These are phyloP conservation scores for Pteropus rufus DNA, from an alignment of 2,797 vertebrate genomes.

Conservation along the genomic window DNA sequence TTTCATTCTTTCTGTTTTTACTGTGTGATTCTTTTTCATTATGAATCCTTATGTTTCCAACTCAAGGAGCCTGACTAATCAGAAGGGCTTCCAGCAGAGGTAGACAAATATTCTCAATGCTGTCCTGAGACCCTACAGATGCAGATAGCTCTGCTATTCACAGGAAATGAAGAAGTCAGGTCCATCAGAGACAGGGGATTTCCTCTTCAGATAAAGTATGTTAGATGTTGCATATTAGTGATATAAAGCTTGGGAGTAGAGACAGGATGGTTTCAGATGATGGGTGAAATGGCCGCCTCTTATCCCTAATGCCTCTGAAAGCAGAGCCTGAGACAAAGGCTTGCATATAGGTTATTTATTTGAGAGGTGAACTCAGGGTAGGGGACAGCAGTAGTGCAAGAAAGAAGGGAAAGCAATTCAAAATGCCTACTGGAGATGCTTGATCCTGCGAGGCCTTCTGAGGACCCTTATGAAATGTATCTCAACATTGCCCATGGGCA, in stretches of 20 bases:
- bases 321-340: neutral
- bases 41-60: conserved; percentile 85
- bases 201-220: conserved; percentile 83
- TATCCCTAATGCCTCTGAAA: neutral
- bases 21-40: conserved; percentile 82
- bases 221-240: conserved; percentile 69
- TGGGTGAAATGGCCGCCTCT: conserved; percentile 34
- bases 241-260: conserved; percentile 52
- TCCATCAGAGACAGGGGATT: conserved; percentile 83
- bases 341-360: neutral
- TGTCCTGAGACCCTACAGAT: conserved; percentile 78
- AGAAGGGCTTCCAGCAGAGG: conserved; percentile 81
- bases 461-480: neutral
- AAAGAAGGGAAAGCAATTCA: neutral
- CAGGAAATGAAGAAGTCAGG: conserved; percentile 88
- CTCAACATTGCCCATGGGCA: neutral
- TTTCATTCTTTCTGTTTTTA: conserved; percentile 91
- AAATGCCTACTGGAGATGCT: neutral
- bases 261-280: conserved; percentile 50
- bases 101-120: conserved; percentile 82
- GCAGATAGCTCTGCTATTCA: conserved; percentile 82
- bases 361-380: neutral
- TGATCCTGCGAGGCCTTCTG: neutral
- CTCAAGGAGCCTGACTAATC: conserved; percentile 83
- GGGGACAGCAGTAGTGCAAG: neutral